Conservation (phyloP, 1,140 invertebrate genomes). For the Plectrocnemia conspersa region DNA sequence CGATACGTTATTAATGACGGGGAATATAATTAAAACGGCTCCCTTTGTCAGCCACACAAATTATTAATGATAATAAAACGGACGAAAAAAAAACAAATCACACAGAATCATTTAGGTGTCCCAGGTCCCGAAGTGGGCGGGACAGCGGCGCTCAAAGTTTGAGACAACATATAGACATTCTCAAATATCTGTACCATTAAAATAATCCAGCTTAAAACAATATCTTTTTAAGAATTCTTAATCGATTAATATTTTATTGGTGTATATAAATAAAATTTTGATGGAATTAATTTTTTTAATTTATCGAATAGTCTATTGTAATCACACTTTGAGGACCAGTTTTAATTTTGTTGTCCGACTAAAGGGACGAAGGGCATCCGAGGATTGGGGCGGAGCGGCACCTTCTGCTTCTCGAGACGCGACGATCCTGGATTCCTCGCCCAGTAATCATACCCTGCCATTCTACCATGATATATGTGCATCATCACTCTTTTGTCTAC, state of each 20-base stretch:
- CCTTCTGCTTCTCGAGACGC: slow-evolving; percentile 16
- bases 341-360: neutral
- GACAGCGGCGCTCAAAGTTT: neutral
- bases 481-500: slow-evolving; percentile 19
- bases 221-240: neutral
- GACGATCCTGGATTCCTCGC: slow-evolving; percentile 14
- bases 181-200: slow-evolving; percentile 9
- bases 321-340: too few species aligned
- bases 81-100: slow-evolving; percentile 27
- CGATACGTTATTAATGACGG: slow-evolving; percentile 32
- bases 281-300: too few species aligned
- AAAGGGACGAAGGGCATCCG: slow-evolving; percentile 1
- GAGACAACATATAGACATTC: too few species aligned
- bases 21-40: slow-evolving; percentile 33
- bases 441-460: slow-evolving; percentile 27
- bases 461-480: slow-evolving; percentile 15
- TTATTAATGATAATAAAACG: slow-evolving; percentile 25
- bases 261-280: too few species aligned
- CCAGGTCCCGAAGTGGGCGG: slow-evolving; percentile 19
- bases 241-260: too few species aligned
- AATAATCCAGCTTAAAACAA: neutral
- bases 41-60: slow-evolving; percentile 30
- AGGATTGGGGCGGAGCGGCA: slow-evolving; percentile 19
- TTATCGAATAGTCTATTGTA: too few species aligned
- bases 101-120: slow-evolving; percentile 26